Conservation (phyloP, 2,113 vertebrate species). For the Coryphaenoides rupestris region DNA sequence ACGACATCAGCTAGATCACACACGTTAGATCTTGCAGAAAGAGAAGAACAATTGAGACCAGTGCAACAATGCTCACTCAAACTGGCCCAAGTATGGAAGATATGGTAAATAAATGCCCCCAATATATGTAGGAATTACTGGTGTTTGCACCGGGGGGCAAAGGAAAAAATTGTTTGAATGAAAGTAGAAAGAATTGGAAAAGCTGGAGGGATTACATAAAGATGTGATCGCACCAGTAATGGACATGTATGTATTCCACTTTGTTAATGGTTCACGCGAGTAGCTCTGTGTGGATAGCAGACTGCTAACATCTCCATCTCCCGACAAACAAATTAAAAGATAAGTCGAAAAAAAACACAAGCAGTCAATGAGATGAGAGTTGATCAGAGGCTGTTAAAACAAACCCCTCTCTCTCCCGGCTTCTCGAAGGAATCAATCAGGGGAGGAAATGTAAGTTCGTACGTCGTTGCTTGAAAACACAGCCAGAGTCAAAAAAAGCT, state of each 20-base stretch:
- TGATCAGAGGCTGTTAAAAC: background rate
- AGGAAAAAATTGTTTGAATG: background rate
- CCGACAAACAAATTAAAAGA: no score
- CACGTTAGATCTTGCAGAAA: slow-evolving; percentile 10
- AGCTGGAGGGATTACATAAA: no score
- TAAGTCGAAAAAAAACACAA: background rate
- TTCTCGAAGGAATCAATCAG: slow-evolving; percentile 9
- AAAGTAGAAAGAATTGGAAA: background rate
- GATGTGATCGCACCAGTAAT: no score
- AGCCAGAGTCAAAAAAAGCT: background rate
- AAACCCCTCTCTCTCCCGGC: background rate
- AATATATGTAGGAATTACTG: no score
- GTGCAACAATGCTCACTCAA: slow-evolving; percentile 15
- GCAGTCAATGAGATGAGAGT: background rate
- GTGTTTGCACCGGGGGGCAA: background rate
- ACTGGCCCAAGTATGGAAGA: slow-evolving; percentile 20
- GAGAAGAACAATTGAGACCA: slow-evolving; percentile 27
- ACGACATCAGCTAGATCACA: slow-evolving; percentile 25
- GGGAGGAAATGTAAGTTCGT: background rate
- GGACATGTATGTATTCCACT: slow-evolving; percentile 1
- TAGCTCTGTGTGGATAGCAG: no score
- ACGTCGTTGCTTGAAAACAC: background rate
- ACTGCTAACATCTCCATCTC: no score
- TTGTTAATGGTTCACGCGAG: background rate
- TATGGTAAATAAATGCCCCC: background rate